Conservation (phyloP, 2,113 vertebrate species). For the Macrotis lagotis region DNA sequence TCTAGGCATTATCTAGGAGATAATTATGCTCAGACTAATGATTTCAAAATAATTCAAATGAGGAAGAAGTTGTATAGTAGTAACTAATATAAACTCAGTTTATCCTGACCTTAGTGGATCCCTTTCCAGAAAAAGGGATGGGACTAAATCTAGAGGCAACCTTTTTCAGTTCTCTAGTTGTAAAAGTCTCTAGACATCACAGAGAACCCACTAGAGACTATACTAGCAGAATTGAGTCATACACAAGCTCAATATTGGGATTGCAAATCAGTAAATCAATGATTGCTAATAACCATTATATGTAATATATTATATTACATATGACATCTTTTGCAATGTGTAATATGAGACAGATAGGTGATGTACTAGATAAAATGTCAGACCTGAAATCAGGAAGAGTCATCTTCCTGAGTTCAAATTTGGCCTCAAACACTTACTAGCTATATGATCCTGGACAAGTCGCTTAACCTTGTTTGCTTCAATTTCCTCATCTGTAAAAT, state of each 20-base stretch:
- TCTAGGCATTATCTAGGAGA: too few species aligned
- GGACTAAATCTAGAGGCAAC: not conserved
- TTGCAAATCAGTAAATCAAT: not conserved
- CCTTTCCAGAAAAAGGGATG: not conserved
- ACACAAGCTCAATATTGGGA: not conserved
- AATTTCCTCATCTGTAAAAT: not conserved
- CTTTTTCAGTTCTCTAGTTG: not conserved
- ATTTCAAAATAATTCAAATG: too few species aligned
- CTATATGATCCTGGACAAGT: not conserved
- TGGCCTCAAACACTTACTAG: not conserved
- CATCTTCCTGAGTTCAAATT: conserved; percentile 4
- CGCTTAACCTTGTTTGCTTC: not conserved
- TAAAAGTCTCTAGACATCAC: not conserved
- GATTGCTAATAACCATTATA: not conserved
- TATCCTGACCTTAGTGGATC: too few species aligned
- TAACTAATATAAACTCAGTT: too few species aligned
- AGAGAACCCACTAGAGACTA: not conserved
- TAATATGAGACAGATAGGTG: not conserved
- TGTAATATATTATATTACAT: not conserved
- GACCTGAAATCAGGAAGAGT: not conserved
- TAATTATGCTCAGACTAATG: too few species aligned
- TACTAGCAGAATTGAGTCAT: not conserved
- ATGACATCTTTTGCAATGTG: not conserved
- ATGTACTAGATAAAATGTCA: not conserved
- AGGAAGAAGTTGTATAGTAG: too few species aligned